Conservation (phyloP, 2,888 invertebrate genomes). For the Opisthograptis luteolata region DNA sequence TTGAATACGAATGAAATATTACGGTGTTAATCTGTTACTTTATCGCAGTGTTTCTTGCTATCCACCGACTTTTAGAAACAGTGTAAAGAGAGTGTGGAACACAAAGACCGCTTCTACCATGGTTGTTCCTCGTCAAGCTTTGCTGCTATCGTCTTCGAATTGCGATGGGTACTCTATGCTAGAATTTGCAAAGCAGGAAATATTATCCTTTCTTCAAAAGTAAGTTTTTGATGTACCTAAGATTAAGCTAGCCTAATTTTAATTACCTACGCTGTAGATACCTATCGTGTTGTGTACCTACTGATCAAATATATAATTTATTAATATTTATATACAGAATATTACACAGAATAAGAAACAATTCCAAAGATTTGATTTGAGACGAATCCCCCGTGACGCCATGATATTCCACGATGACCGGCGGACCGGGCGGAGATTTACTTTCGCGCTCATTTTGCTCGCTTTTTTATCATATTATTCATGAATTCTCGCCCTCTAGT, state of each 20-base stretch:
- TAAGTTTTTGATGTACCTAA: conserved; percentile 72
- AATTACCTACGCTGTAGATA: background rate
- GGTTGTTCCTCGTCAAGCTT: conserved; percentile 73
- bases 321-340: too few species aligned
- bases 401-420: too few species aligned
- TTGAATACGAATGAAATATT: conserved; percentile 9
- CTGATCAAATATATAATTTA: too few species aligned
- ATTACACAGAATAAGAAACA: too few species aligned
- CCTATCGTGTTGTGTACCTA: too few species aligned
- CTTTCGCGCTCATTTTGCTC: too few species aligned
- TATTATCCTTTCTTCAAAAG: conserved; percentile 85
- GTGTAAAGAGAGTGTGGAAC: background rate
- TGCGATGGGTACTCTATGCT: conserved; percentile 87
- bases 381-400: too few species aligned
- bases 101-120: conserved; percentile 10
- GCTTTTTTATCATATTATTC: too few species aligned
- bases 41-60: conserved; percentile 19
- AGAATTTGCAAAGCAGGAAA: conserved; percentile 87
- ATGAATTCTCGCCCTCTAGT: too few species aligned
- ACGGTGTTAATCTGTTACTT: conserved; percentile 17
- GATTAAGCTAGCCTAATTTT: background rate
- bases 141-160: conserved; percentile 88
- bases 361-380: too few species aligned
- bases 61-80: background rate
- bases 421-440: too few species aligned